Conservation (phyloP, 2,113 vertebrate species). For the Tringa solitaria region DNA sequence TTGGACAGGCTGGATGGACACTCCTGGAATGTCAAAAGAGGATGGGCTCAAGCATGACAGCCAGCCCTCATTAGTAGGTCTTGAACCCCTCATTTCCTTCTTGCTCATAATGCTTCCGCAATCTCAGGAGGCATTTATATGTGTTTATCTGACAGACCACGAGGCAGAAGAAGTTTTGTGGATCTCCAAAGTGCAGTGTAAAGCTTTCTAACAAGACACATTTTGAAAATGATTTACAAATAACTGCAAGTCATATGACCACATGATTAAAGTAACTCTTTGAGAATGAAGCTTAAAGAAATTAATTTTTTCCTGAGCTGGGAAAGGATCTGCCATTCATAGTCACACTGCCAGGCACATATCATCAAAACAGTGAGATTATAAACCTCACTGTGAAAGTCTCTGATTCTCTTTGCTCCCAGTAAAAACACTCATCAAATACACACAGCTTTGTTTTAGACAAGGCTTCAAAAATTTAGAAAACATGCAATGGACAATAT, state of each 20-base stretch:
- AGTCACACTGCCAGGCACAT: not conserved
- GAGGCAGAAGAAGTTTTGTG: not conserved
- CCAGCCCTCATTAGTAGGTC: not conserved
- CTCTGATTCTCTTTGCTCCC: not conserved
- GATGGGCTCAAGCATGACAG: not conserved
- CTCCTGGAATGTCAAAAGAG: not conserved
- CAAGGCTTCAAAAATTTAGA: not conserved
- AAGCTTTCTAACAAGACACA: not conserved
- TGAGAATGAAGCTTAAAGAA: not conserved
- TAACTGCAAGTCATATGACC: not conserved
- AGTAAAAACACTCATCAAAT: not conserved
- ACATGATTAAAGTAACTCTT: not conserved
- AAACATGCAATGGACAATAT: not conserved
- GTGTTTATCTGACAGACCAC: not conserved
- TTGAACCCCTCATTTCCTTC: not conserved
- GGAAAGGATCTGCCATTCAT: not conserved
- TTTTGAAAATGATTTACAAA: not conserved
- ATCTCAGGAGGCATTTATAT: not conserved
- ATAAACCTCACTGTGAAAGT: not conserved
- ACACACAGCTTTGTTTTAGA: not conserved
- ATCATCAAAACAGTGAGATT: not conserved
- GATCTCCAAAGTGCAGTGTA: not conserved
- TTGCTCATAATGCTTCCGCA: not conserved
- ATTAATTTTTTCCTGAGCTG: not conserved
- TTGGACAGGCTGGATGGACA: not conserved